Evolutionary conservation across 2,888 invertebrate genomes (phyloP).

Genomic region (Cetonia aurata): DNA sequence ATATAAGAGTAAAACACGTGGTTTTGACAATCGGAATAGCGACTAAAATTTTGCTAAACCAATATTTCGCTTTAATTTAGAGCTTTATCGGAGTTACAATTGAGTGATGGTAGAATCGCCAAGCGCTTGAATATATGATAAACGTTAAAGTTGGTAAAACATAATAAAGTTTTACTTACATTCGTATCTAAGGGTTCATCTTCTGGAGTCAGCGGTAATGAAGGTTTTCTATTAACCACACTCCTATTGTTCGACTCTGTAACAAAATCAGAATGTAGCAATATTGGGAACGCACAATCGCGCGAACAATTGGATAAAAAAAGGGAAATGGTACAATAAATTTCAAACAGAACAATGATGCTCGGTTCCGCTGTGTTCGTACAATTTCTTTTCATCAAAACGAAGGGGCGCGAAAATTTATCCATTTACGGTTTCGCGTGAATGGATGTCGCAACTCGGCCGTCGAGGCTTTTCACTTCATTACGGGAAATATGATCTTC

Average conservation of each 20-base stretch:
- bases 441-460: slow-evolving; percentile 14
- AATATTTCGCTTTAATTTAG: too few relatives aligned
- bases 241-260: slow-evolving; percentile 71
- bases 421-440: background rate
- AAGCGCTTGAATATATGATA: too few relatives aligned
- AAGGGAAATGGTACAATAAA: too few relatives aligned
- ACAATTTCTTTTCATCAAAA: background rate
- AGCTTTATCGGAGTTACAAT: too few relatives aligned
- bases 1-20: too few relatives aligned
- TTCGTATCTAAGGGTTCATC: slow-evolving; percentile 78
- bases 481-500: slow-evolving; percentile 25
- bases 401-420: background rate
- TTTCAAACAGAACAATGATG: slow-evolving; percentile 66
- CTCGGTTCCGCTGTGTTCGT: slow-evolving; percentile 46
- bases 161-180: slow-evolving; percentile 69
- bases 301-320: slow-evolving; percentile 57
- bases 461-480: slow-evolving; percentile 9
- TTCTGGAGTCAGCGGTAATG: slow-evolving; percentile 78
- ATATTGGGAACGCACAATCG: slow-evolving; percentile 64
- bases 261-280: slow-evolving; percentile 57
- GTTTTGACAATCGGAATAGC: too few relatives aligned
- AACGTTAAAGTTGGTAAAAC: background rate
- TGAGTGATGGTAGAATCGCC: too few relatives aligned
- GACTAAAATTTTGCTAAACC: too few relatives aligned
- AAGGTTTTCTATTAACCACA: slow-evolving; percentile 75